phyloP scores from a whole-genome alignment of 2,888 invertebrate genomes.

The Nymphalis polychloros region DNA sequence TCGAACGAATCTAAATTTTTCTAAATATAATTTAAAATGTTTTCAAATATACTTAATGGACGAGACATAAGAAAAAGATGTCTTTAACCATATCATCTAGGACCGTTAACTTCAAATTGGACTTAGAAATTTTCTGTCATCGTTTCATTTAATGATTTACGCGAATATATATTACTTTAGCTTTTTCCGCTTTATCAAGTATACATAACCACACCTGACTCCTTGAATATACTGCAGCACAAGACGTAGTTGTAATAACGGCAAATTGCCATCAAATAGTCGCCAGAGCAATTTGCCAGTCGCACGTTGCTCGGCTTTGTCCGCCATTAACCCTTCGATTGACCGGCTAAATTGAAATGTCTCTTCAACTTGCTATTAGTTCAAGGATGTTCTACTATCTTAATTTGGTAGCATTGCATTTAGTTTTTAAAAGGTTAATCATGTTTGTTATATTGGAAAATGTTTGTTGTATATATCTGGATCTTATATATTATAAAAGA shows the following conservation, averaged over 20 bases:
- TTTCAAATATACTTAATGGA: no score
- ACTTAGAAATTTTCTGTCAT: no score
- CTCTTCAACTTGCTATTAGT: conserved; percentile 18
- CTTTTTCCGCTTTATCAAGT: not conserved
- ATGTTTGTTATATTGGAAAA: no score
- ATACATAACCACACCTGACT: conserved; percentile 23
- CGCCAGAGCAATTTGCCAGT: conserved; percentile 42
- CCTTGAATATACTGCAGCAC: conserved; percentile 47
- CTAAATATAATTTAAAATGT: no score
- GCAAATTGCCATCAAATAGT: conserved; percentile 58
- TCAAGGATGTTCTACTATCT: conserved; percentile 12
- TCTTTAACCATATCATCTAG: no score
- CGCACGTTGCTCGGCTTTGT: conserved; percentile 31
- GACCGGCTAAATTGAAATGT: conserved; percentile 28
- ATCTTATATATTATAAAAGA: no score
- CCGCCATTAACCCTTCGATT: conserved; percentile 26
- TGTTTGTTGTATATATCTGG: no score
- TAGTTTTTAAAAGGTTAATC: not conserved
- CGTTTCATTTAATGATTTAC: no score
- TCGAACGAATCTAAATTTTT: no score
- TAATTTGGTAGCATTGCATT: conserved; percentile 2
- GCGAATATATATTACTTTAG: not conserved
- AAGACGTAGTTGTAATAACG: conserved; percentile 54
- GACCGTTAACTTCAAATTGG: no score
- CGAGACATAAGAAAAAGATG: no score